phyloP scores from a whole-genome alignment of 2,113 vertebrate genomes.

The Catharus fuscescens region DNA sequence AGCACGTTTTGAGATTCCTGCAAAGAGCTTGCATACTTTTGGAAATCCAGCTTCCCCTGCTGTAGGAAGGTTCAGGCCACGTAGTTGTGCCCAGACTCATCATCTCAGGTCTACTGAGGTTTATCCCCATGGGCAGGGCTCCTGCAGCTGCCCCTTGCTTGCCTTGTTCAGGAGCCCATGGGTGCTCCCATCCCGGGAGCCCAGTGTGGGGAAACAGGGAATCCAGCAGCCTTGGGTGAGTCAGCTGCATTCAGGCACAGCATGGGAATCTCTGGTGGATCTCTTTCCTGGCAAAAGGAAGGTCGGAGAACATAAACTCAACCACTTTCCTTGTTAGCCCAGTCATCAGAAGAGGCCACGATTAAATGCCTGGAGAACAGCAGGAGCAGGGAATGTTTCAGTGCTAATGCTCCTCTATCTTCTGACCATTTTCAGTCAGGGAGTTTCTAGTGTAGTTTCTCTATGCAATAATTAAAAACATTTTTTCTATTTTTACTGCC shows the following conservation, averaged over 20 bases:
- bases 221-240: fast-evolving
- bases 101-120: background rate
- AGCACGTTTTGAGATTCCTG: background rate
- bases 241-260: fast-evolving
- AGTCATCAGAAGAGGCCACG: too few species aligned
- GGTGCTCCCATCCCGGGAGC: fast-evolving
- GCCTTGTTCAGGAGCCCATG: fast-evolving
- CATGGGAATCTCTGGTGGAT: fast-evolving
- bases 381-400: background rate
- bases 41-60: background rate
- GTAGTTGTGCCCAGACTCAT: background rate
- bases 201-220: background rate
- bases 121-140: background rate
- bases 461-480: background rate
- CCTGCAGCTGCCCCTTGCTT: fast-evolving
- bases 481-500: fast-evolving
- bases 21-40: background rate
- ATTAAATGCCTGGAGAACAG: background rate
- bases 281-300: background rate
- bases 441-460: background rate
- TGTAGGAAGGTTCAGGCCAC: background rate
- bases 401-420: background rate
- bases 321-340: background rate
- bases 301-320: background rate
- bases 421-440: background rate